phyloP scores from a whole-genome alignment of 2,888 invertebrate species.

The Mamestra brassicae region DNA sequence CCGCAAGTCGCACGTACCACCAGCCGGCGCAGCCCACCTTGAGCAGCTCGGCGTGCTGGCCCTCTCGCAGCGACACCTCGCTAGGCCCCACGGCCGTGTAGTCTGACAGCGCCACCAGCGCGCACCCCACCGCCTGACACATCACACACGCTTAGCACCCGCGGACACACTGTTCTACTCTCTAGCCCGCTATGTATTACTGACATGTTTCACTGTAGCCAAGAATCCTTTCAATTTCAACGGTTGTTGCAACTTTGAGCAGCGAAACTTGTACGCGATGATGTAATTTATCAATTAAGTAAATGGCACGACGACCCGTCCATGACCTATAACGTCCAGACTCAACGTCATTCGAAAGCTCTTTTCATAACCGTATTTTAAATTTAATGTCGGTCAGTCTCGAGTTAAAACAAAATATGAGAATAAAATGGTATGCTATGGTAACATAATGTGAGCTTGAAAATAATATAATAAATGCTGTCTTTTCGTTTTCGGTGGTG shows the following conservation, averaged over 20 bases:
- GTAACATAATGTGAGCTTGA: not conserved
- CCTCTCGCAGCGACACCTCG: conserved; percentile 97
- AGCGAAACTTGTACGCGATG: conserved; percentile 34
- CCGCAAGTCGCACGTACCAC: conserved; percentile 98
- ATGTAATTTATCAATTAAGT: conserved; percentile 28
- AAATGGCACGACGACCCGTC: conserved; percentile 20
- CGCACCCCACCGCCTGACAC: conserved; percentile 93
- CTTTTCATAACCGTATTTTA: not conserved
- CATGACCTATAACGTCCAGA: conserved; percentile 1
- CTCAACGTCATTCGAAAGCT: conserved; percentile 11
- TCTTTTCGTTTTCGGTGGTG: not conserved
- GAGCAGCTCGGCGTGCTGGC: conserved; percentile 96
- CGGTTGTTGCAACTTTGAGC: conserved; percentile 35
- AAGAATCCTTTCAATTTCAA: conserved; percentile 44
- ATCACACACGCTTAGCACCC: conserved; percentile 43
- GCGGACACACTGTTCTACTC: conserved; percentile 5
- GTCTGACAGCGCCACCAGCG: conserved; percentile 97
- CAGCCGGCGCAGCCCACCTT: conserved; percentile 98
- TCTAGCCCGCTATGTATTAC: conserved; percentile 42
- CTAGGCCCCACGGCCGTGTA: conserved; percentile 97
- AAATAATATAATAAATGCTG: not conserved
- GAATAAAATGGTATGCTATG: not conserved
- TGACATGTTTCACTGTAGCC: conserved; percentile 42
- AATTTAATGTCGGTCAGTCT: not conserved
- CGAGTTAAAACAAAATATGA: too few species aligned